These are phyloP conservation scores for Apoderus coryli DNA, from an alignment of 2,888 invertebrate genomes.

Conservation along the genomic window DNA sequence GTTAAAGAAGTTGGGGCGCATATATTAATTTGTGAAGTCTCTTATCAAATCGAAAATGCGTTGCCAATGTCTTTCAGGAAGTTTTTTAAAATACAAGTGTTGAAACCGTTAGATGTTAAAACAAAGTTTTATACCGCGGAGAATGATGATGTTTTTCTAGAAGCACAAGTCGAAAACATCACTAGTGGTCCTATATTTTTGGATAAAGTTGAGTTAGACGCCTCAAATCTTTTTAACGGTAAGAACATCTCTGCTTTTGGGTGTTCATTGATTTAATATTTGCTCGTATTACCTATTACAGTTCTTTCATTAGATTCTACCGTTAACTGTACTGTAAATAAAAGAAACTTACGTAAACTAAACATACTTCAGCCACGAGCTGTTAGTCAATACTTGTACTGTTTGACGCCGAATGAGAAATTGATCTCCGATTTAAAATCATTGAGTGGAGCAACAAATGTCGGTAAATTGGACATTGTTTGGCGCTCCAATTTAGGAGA, in stretches of 20 bases:
- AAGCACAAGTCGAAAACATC: slow-evolving; percentile 77
- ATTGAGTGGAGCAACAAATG: slow-evolving; percentile 69
- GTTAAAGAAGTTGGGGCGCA: slow-evolving; percentile 99
- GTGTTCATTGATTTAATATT: too few relatives aligned
- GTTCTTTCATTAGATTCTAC: too few relatives aligned
- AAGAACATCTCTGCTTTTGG: too few relatives aligned
- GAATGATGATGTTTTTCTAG: slow-evolving; percentile 59
- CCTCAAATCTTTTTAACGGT: slow-evolving; percentile 76
- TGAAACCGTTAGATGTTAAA: slow-evolving; percentile 95
- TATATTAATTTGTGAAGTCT: slow-evolving; percentile 93
- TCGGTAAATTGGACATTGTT: slow-evolving; percentile 94
- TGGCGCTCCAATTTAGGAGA: slow-evolving; percentile 97
- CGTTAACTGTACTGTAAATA: slow-evolving; percentile 44
- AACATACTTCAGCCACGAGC: slow-evolving; percentile 78
- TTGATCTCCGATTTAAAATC: slow-evolving; percentile 62
- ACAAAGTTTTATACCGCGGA: slow-evolving; percentile 96
- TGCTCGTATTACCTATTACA: too few relatives aligned
- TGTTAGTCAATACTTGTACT: slow-evolving; percentile 89
- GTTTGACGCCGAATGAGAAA: slow-evolving; percentile 68
- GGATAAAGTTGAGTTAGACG: slow-evolving; percentile 87
- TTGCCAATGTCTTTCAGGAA: slow-evolving; percentile 80
- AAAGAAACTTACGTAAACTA: slow-evolving; percentile 64
- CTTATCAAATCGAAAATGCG: slow-evolving; percentile 63
- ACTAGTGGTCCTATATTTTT: slow-evolving; percentile 85
- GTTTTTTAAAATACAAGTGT: slow-evolving; percentile 95